phyloP scores from a whole-genome alignment of 2,888 invertebrate genomes.

The Amblyteles armatorius region DNA sequence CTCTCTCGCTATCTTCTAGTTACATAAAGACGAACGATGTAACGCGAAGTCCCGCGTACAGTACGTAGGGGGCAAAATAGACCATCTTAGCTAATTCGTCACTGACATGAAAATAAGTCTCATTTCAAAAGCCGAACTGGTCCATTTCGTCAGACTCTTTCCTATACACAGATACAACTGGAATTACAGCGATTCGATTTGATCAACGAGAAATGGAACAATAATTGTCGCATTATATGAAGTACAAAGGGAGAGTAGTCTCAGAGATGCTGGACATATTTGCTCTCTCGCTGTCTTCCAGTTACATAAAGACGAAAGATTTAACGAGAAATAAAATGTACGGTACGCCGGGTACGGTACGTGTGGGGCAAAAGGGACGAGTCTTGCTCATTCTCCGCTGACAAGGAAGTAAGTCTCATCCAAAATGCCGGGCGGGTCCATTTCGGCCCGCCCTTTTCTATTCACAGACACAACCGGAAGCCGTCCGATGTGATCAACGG shows the following conservation, averaged over 20 bases:
- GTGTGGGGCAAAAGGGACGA: no score
- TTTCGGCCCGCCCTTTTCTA: neutral
- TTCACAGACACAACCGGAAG: neutral
- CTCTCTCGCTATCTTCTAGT: neutral
- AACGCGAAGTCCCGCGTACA: neutral
- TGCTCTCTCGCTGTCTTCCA: neutral
- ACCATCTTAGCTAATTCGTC: no score
- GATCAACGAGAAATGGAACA: slow-evolving; percentile 58
- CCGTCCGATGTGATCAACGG: neutral
- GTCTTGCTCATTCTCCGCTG: no score
- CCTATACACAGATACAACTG: neutral
- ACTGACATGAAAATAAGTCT: no score
- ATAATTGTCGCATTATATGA: slow-evolving; percentile 51
- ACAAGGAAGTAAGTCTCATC: no score
- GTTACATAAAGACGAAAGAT: neutral
- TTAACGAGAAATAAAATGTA: neutral
- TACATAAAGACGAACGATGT: neutral
- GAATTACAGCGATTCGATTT: neutral
- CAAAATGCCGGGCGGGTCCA: neutral
- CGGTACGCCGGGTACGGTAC: no score
- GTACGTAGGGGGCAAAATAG: no score
- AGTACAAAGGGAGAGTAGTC: slow-evolving; percentile 3
- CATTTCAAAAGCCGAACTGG: no score
- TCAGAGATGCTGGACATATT: neutral
- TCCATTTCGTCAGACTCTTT: neutral